A percentile compares a stretch with the other conserved stretches of the same genome.
phyloP scores from a whole-genome alignment of 2,888 invertebrate genomes.

The Bugulina stolonifera region DNA sequence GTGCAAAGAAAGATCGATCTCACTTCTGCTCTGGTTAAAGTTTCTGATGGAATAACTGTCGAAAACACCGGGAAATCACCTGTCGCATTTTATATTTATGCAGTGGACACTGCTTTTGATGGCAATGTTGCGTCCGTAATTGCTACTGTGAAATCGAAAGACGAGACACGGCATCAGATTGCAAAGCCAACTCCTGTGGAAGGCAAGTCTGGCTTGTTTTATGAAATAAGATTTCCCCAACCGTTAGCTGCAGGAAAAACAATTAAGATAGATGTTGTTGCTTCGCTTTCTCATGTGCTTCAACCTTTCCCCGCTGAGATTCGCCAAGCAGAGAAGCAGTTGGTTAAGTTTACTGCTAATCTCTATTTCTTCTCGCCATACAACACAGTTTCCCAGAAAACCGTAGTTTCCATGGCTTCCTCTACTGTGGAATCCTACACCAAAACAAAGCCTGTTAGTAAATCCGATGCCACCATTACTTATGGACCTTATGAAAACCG shows the following conservation, averaged over 20 bases:
- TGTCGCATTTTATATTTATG: slow-evolving; percentile 66
- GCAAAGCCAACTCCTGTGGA: slow-evolving; percentile 37
- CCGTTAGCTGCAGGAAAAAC: slow-evolving; percentile 43
- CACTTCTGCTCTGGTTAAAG: slow-evolving; percentile 80
- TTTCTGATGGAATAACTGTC: slow-evolving; percentile 70
- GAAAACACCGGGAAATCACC: slow-evolving; percentile 74
- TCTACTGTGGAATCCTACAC: slow-evolving; percentile 63
- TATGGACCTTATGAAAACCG: slow-evolving; percentile 84
- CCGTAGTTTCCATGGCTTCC: slow-evolving; percentile 70
- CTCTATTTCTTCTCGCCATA: slow-evolving; percentile 81
- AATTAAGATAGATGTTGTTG: slow-evolving; percentile 47
- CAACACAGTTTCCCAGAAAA: slow-evolving; percentile 70
- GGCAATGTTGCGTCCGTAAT: slow-evolving; percentile 60
- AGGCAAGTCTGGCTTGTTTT: slow-evolving; percentile 37
- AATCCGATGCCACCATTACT: slow-evolving; percentile 71
- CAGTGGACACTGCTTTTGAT: slow-evolving; percentile 63
- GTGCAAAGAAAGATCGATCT: slow-evolving; percentile 81
- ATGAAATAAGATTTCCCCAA: slow-evolving; percentile 40
- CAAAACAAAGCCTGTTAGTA: slow-evolving; percentile 51
- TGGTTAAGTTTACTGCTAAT: slow-evolving; percentile 79
- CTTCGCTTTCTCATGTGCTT: slow-evolving; percentile 69
- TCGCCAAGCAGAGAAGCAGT: slow-evolving; percentile 85
- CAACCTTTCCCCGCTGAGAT: slow-evolving; percentile 81
- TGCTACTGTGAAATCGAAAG: slow-evolving; percentile 32
- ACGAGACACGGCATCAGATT: slow-evolving; percentile 35